A percentile compares a stretch with the other conserved stretches of the same genome.
phyloP scores from a whole-genome alignment of 2,113 vertebrate genomes.

The Periophthalmus modestus region DNA sequence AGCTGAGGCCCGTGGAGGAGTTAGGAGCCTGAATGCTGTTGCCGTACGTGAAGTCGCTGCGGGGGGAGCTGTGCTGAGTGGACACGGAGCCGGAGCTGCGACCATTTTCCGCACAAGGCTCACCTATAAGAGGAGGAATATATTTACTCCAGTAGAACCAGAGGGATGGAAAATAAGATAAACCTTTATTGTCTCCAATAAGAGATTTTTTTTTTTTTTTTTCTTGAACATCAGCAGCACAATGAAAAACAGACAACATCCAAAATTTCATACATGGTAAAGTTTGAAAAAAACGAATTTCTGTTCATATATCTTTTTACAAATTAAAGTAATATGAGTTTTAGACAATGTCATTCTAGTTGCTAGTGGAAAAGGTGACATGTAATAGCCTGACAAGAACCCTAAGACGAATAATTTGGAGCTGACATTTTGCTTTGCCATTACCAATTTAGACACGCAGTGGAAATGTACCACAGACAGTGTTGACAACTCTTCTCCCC shows the following conservation, averaged over 20 bases:
- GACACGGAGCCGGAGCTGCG: slow-evolving; percentile 92
- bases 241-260: too few relatives aligned
- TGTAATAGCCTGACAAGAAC: slow-evolving; percentile 3
- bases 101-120: slow-evolving; percentile 92
- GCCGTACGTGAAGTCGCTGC: slow-evolving; percentile 86
- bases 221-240: too few relatives aligned
- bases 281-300: not conserved
- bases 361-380: not conserved
- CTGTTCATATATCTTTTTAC: too few relatives aligned
- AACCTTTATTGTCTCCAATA: too few relatives aligned
- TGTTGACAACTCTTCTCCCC: not conserved
- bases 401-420: not conserved
- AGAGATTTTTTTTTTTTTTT: too few relatives aligned
- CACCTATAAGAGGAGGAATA: slow-evolving; percentile 75
- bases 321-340: not conserved
- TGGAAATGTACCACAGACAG: slow-evolving; percentile 12
- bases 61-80: slow-evolving; percentile 96
- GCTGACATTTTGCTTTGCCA: not conserved
- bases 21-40: slow-evolving; percentile 74
- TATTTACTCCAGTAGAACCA: not conserved
- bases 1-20: slow-evolving; percentile 34
- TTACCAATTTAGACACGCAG: not conserved
- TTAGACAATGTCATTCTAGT: not conserved
- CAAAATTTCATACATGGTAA: not conserved
- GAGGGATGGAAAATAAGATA: too few relatives aligned